These are phyloP conservation scores for Gorsachius goisagi DNA, from an alignment of 2,113 vertebrate genomes.

Conservation along the genomic window DNA sequence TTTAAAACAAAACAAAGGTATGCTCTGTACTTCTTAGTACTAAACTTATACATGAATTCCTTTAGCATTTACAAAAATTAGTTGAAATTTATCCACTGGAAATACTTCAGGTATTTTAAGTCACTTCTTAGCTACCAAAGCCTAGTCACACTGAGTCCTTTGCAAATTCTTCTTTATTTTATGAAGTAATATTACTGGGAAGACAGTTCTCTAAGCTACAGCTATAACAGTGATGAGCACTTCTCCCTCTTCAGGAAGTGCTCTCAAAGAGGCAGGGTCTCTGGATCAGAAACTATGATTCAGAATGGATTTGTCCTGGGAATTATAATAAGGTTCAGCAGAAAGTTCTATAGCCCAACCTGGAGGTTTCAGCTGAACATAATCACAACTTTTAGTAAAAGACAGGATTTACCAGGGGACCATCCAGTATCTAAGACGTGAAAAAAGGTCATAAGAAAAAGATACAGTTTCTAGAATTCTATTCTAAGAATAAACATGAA, in stretches of 20 bases:
- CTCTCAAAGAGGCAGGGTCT: background rate
- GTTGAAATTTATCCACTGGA: background rate
- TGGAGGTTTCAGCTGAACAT: background rate
- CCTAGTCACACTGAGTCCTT: background rate
- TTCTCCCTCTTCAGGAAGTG: background rate
- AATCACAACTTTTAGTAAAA: background rate
- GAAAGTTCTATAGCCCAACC: background rate
- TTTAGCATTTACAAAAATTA: background rate
- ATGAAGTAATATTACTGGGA: background rate
- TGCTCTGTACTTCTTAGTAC: background rate
- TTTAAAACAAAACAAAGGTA: background rate
- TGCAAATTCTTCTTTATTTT: background rate
- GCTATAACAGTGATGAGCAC: background rate
- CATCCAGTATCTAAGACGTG: background rate
- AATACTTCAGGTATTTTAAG: background rate
- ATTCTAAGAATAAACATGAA: background rate
- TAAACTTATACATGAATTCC: background rate
- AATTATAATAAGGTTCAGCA: background rate
- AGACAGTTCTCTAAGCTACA: background rate
- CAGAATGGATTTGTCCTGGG: background rate
- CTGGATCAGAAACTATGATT: background rate
- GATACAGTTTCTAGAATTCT: background rate
- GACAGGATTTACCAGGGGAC: background rate
- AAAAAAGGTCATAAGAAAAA: background rate
- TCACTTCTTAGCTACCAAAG: background rate